phyloP scores from a whole-genome alignment of 2,888 invertebrate genomes.

The Synanthedon formicaeformis region DNA sequence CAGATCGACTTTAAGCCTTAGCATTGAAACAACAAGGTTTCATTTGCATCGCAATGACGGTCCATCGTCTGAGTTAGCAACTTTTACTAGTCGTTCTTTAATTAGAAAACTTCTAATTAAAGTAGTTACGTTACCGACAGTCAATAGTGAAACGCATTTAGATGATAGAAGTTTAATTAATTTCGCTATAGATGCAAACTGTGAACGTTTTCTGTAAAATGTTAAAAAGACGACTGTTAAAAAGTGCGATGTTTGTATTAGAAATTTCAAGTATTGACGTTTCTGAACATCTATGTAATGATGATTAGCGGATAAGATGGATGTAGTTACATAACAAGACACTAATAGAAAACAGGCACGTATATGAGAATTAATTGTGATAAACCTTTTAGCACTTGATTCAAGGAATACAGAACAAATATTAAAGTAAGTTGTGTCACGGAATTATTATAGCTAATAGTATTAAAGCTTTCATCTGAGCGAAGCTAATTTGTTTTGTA shows the following conservation, averaged over 20 bases:
- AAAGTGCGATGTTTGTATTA: constrained; percentile 37
- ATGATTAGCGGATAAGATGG: constrained; percentile 56
- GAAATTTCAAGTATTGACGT: constrained; percentile 57
- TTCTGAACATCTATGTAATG: constrained; percentile 45
- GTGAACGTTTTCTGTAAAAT: constrained; percentile 42
- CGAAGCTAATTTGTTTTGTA: constrained; percentile 23
- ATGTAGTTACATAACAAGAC: constrained; percentile 48
- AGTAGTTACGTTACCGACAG: constrained; percentile 41
- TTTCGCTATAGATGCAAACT: constrained; percentile 47
- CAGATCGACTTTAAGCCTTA: constrained; percentile 28
- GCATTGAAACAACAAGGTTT: constrained; percentile 24
- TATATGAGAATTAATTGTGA: constrained; percentile 36
- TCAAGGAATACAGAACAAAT: background rate
- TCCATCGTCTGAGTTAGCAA: constrained; percentile 25
- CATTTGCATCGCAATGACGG: constrained; percentile 19
- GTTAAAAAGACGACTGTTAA: no score
- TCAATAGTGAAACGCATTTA: constrained; percentile 39
- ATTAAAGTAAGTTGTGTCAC: background rate
- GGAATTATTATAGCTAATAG: background rate
- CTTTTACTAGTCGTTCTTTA: constrained; percentile 58
- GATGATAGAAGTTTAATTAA: constrained; percentile 61
- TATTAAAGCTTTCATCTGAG: constrained; percentile 8
- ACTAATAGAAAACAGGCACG: constrained; percentile 34
- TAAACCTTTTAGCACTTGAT: constrained; percentile 46
- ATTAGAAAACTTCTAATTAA: constrained; percentile 66